Conservation (phyloP, 92 coral and sea anemone genomes). For the Palythoa caribaeorum region DNA sequence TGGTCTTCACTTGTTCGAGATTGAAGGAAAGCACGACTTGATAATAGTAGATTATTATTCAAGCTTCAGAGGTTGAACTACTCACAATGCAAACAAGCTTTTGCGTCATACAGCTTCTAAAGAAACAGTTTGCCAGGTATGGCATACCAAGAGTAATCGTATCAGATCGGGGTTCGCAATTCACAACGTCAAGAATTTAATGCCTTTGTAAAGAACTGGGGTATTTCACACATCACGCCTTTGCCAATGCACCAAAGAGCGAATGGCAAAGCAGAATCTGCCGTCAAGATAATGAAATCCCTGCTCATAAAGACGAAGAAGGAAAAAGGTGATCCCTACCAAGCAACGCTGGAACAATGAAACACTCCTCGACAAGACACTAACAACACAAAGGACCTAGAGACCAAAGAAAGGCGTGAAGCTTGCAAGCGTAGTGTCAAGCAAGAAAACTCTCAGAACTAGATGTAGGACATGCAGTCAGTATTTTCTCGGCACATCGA, state of each 20-base stretch:
- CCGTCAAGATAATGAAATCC: constrained; percentile 23
- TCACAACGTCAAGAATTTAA: constrained; percentile 39
- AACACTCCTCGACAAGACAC: constrained; percentile 69
- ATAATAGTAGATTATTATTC: no score
- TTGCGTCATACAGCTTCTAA: neutral
- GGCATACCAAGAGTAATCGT: neutral
- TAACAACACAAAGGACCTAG: constrained; percentile 4
- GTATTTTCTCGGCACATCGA: constrained; percentile 50
- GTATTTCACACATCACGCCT: constrained; percentile 54
- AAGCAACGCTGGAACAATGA: constrained; percentile 61
- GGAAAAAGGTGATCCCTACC: constrained; percentile 48
- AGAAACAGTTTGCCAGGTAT: neutral
- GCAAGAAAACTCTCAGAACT: constrained; percentile 50
- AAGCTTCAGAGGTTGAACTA: no score
- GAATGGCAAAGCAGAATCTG: constrained; percentile 37
- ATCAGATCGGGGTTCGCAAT: constrained; percentile 56
- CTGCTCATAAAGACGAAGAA: neutral
- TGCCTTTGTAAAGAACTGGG: constrained; percentile 55
- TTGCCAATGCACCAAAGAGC: constrained; percentile 65
- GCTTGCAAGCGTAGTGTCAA: constrained; percentile 26
- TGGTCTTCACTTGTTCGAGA: no score
- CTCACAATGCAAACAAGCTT: no score
- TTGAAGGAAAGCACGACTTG: no score
- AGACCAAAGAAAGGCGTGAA: neutral
- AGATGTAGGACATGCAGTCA: constrained; percentile 50